These are phyloP conservation scores for Cordilura impudica DNA, from an alignment of 2,888 invertebrate species.

Conservation along the genomic window DNA sequence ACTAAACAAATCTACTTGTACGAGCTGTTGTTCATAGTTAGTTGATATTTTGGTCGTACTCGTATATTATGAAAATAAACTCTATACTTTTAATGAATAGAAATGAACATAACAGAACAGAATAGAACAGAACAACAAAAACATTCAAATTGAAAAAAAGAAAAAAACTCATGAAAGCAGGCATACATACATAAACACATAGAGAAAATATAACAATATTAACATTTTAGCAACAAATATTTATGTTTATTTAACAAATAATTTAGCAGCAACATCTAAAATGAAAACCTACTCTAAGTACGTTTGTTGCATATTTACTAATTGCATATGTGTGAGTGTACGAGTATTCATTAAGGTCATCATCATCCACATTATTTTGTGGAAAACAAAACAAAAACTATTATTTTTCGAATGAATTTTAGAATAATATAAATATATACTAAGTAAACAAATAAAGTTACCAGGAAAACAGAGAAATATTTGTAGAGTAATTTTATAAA, in stretches of 20 bases:
- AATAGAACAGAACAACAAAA: background rate
- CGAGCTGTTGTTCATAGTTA: constrained; percentile 7
- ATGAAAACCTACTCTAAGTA: constrained; percentile 62
- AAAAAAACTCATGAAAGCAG: too few relatives aligned
- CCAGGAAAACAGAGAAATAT: too few relatives aligned
- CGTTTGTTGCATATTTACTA: constrained; percentile 63
- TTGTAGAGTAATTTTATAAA: too few relatives aligned
- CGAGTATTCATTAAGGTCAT: constrained; percentile 67
- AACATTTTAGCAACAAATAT: constrained; percentile 66
- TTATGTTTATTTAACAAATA: constrained; percentile 65
- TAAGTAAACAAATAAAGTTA: too few relatives aligned
- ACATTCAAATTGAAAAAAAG: too few relatives aligned
- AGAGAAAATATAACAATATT: constrained; percentile 5
- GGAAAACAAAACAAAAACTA: background rate
- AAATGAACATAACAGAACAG: constrained; percentile 59
- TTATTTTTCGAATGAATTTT: background rate
- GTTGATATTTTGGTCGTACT: constrained; percentile 45
- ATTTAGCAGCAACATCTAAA: constrained; percentile 54
- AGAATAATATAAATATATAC: too few relatives aligned
- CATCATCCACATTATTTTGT: too few relatives aligned
- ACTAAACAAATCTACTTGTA: constrained; percentile 27
- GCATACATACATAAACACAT: background rate
- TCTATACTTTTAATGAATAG: constrained; percentile 66
- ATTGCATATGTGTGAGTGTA: constrained; percentile 71
- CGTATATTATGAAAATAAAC: constrained; percentile 67